Percentiles rank a stretch among this genome's conserved stretches.
phyloP scores from a whole-genome alignment of 2,797 vertebrate genomes.

The Denticeps clupeoides region DNA sequence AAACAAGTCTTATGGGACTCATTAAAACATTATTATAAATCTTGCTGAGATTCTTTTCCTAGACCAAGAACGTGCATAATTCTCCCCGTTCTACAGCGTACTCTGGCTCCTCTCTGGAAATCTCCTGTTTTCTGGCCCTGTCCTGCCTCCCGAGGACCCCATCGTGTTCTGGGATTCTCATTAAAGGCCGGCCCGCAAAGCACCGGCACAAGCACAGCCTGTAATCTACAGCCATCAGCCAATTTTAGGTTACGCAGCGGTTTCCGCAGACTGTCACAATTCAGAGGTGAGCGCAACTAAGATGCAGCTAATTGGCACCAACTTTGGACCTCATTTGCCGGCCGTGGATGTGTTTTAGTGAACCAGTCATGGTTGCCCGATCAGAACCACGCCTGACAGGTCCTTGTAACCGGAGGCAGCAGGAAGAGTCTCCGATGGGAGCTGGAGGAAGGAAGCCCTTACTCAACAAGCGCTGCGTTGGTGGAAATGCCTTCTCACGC shows the following conservation, averaged over 20 bases:
- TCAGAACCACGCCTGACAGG: slow-evolving; percentile 8
- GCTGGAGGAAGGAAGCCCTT: slow-evolving; percentile 10
- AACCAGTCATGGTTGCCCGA: no score
- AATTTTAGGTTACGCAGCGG: no score
- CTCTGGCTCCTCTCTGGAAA: neutral
- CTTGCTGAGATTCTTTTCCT: no score
- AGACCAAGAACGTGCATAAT: no score
- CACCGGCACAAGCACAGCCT: neutral
- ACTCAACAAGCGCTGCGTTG: slow-evolving; percentile 7
- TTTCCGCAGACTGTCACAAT: no score
- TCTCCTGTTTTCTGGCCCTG: slow-evolving; percentile 24
- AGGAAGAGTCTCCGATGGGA: slow-evolving; percentile 6
- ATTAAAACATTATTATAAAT: no score
- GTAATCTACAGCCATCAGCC: neutral
- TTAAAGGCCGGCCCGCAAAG: slow-evolving; percentile 9
- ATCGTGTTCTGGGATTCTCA: slow-evolving; percentile 20
- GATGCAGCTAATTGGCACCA: no score
- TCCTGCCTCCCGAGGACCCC: slow-evolving; percentile 1
- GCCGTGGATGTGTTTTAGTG: no score
- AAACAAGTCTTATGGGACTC: no score
- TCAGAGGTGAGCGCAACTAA: no score
- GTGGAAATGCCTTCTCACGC: slow-evolving; percentile 2
- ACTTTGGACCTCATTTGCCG: no score
- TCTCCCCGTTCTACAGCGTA: no score
- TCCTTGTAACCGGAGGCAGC: neutral